A percentile compares a stretch with the other conserved stretches of the same genome.
Evolutionary conservation across 92 coral and sea anemone species (phyloP).

Genomic region (Porites evermanni): DNA sequence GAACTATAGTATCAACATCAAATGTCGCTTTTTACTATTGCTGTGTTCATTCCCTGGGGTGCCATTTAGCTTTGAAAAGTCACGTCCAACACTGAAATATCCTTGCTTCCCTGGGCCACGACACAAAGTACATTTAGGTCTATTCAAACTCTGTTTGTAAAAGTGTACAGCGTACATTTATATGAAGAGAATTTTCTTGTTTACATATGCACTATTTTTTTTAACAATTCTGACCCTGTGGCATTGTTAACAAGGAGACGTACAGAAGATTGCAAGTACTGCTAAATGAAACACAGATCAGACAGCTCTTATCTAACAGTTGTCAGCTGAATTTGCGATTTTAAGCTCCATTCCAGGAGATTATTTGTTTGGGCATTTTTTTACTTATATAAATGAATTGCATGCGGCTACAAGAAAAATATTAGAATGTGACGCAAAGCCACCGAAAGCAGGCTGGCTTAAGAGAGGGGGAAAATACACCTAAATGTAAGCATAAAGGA

Average conservation of each 20-base stretch:
- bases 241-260: neutral
- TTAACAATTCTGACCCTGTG: conserved; percentile 8
- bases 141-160: no score
- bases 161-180: neutral
- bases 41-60: neutral
- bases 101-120: neutral
- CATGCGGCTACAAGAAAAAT: no score
- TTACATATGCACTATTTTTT: neutral
- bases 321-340: conserved; percentile 21
- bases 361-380: neutral
- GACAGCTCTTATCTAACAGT: neutral
- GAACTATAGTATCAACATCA: neutral
- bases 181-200: neutral
- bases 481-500: no score
- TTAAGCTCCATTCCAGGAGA: neutral
- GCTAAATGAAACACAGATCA: neutral
- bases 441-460: no score
- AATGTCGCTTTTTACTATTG: neutral
- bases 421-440: no score
- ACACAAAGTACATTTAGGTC: neutral
- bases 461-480: no score
- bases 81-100: no score
- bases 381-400: neutral
- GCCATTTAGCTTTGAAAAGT: no score
- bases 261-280: neutral